Conservation (phyloP, 2,113 vertebrate genomes). For the Agapornis roseicollis region DNA sequence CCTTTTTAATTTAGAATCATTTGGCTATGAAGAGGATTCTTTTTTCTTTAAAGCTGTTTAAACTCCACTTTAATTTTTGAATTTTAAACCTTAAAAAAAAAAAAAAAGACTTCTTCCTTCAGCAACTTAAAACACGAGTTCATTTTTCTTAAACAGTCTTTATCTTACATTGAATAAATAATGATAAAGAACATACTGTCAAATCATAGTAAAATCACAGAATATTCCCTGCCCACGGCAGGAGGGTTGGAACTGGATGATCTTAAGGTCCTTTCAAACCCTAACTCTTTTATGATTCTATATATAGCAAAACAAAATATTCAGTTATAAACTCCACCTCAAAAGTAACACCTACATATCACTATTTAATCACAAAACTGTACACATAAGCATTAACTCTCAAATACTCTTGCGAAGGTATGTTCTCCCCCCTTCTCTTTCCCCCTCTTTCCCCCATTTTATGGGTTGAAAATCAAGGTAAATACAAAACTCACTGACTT, state of each 20-base stretch:
- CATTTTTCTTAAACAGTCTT: neutral
- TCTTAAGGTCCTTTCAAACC: no score
- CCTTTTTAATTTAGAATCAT: slow-evolving; percentile 52
- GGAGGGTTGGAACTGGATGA: no score
- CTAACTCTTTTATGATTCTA: no score
- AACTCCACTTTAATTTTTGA: neutral
- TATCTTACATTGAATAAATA: neutral
- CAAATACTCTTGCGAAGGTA: neutral
- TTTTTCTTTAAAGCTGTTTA: slow-evolving; percentile 13
- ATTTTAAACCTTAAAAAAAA: neutral
- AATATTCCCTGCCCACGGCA: no score
- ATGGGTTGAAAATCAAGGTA: neutral
- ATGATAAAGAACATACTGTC: neutral
- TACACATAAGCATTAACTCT: neutral
- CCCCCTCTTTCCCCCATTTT: neutral
- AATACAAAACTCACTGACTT: neutral
- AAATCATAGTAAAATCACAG: neutral
- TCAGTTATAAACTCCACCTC: neutral
- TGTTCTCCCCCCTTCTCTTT: neutral
- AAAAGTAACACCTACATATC: neutral
- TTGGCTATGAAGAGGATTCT: neutral
- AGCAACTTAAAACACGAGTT: neutral
- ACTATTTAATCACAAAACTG: neutral
- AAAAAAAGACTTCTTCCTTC: neutral
- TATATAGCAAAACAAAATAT: neutral